phyloP scores from a whole-genome alignment of 2,888 invertebrate species.

The Nemurella pictetii region DNA sequence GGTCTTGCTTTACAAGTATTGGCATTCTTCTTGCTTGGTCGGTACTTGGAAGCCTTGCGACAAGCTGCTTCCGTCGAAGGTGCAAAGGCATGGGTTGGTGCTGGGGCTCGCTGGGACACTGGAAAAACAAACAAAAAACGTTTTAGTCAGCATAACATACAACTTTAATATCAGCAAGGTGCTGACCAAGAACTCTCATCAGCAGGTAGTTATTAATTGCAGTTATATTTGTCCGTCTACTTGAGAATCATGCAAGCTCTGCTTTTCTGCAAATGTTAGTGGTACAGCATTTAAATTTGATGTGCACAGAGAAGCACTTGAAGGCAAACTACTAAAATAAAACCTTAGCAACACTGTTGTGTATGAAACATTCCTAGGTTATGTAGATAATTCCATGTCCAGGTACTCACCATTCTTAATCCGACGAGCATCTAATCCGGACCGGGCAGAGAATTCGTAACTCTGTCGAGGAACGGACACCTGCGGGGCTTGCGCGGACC shows the following conservation, averaged over 20 bases:
- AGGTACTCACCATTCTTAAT: background rate
- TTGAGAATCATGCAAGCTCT: too few species aligned
- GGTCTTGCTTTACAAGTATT: background rate
- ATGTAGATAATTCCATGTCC: background rate
- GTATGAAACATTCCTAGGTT: too few species aligned
- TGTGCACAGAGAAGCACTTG: too few species aligned
- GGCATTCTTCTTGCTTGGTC: constrained; percentile 3
- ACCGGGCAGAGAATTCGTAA: background rate
- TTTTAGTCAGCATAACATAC: background rate
- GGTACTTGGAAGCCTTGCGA: background rate
- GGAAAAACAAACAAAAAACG: background rate
- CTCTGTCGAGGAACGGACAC: background rate
- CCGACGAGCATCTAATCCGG: background rate
- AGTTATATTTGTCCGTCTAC: too few species aligned
- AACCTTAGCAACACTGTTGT: too few species aligned
- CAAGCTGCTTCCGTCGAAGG: background rate
- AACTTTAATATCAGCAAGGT: too few species aligned
- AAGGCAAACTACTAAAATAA: too few species aligned
- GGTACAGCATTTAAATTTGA: too few species aligned
- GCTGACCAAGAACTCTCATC: too few species aligned
- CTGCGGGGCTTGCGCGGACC: background rate
- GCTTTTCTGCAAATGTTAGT: too few species aligned
- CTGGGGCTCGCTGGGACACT: background rate
- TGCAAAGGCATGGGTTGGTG: background rate
- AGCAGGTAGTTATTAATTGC: too few species aligned